A percentile compares a stretch with the other conserved stretches of the same genome.
Evolutionary conservation across 2,113 vertebrate species (phyloP).

Genomic region (Myrmophylax atrothorax): DNA sequence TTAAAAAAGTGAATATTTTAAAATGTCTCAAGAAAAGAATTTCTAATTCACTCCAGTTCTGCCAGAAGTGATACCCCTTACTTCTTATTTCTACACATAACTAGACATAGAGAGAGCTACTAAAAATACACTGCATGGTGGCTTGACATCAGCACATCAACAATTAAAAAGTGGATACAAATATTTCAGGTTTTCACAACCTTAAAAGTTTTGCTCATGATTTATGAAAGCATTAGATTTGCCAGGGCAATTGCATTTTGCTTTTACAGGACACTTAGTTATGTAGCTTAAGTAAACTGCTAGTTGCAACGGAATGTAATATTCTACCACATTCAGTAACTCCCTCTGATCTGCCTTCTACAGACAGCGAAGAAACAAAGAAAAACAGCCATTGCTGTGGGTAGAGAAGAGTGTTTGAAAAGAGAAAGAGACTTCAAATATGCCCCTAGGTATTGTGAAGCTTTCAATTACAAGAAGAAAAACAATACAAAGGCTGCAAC

Average conservation of each 20-base stretch:
- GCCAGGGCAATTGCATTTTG: constrained; percentile 65
- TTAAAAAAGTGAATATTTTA: constrained; percentile 81
- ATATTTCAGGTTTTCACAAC: constrained; percentile 73
- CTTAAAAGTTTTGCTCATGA: constrained; percentile 60
- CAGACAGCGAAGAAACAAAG: constrained; percentile 82
- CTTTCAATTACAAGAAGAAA: constrained; percentile 78
- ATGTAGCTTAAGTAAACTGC: constrained; percentile 70
- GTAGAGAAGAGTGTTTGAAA: constrained; percentile 76
- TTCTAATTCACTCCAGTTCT: constrained; percentile 81
- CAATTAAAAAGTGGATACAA: constrained; percentile 81
- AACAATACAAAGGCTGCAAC: constrained; percentile 70
- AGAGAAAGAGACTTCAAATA: constrained; percentile 77
- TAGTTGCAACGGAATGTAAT: constrained; percentile 75
- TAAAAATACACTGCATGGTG: constrained; percentile 77
- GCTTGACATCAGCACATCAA: constrained; percentile 77
- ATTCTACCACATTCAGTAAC: constrained; percentile 64
- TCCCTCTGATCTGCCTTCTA: constrained; percentile 78
- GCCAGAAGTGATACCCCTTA: constrained; percentile 75
- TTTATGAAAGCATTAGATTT: constrained; percentile 68
- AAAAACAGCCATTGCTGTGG: constrained; percentile 73
- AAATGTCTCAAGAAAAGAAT: constrained; percentile 79
- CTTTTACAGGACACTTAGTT: constrained; percentile 66
- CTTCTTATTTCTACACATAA: constrained; percentile 75
- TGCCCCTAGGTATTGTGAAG: constrained; percentile 75
- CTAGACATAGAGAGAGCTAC: constrained; percentile 67